phyloP scores from a whole-genome alignment of 1,140 invertebrate genomes.

The Lucilia sericata region DNA sequence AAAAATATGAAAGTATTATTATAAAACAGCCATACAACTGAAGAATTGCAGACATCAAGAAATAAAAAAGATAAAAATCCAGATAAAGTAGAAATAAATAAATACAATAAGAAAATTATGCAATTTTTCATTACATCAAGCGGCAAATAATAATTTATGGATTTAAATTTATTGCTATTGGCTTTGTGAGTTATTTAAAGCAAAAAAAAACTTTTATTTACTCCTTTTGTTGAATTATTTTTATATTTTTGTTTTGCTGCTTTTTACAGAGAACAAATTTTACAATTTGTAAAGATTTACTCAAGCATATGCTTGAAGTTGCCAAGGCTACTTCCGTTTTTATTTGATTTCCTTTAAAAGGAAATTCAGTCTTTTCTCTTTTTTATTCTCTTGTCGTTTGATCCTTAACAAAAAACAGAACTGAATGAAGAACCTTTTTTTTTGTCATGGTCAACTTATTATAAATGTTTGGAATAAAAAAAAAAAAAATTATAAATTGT shows the following conservation, averaged over 20 bases:
- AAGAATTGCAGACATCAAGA: background rate
- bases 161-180: background rate
- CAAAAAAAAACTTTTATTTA: background rate
- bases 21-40: background rate
- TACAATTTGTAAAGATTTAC: background rate
- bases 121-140: background rate
- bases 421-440: background rate
- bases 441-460: background rate
- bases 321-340: constrained; percentile 3
- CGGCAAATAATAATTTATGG: background rate
- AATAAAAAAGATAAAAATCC: constrained; percentile 2
- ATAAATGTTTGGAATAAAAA: background rate
- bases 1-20: background rate
- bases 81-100: background rate
- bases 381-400: background rate
- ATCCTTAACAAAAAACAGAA: too few species aligned
- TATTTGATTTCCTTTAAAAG: constrained; percentile 3
- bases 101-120: constrained; percentile 12
- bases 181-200: background rate
- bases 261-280: background rate
- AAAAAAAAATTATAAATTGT: too few species aligned
- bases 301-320: constrained; percentile 20
- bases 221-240: background rate
- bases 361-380: background rate
- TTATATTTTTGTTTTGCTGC: background rate